Evolutionary conservation across 2,797 vertebrate species (phyloP).

Genomic region (Pteropus rufus): DNA sequence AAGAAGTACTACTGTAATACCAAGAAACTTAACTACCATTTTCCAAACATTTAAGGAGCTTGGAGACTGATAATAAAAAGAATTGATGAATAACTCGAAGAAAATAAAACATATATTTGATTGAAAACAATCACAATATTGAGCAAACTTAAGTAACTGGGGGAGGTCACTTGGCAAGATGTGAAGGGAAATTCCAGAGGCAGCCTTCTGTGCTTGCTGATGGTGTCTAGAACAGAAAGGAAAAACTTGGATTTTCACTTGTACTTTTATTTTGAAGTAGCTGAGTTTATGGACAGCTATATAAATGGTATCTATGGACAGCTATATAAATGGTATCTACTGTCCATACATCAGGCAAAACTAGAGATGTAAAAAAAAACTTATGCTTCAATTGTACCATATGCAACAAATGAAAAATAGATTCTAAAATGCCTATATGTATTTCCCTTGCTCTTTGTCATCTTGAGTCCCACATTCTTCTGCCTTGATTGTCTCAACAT

Average conservation of each 20-base stretch:
- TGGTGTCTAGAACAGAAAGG: not conserved
- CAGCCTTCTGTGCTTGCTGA: not conserved
- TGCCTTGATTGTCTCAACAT: not conserved
- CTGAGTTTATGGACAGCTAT: not conserved
- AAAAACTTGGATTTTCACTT: not conserved
- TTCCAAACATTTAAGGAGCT: conserved; percentile 91
- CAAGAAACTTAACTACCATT: conserved; percentile 90
- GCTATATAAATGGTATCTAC: not conserved
- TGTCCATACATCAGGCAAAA: not conserved
- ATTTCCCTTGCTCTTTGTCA: not conserved
- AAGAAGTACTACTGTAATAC: conserved; percentile 90
- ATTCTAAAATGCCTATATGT: not conserved
- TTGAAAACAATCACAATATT: not conserved
- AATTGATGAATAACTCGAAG: not conserved
- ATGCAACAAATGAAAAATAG: not conserved
- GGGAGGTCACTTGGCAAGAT: not conserved
- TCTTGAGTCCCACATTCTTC: not conserved
- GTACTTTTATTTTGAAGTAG: not conserved
- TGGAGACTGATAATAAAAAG: not conserved
- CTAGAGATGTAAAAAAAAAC: not conserved
- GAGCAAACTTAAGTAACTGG: conserved; percentile 23
- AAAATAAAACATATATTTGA: not conserved
- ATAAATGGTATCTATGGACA: not conserved
- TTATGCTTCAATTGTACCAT: not conserved
- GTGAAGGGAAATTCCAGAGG: not conserved